Base-by-base conservation (phyloP, 1,140 invertebrate genomes). In the Meloidogyne exigua region DNA sequence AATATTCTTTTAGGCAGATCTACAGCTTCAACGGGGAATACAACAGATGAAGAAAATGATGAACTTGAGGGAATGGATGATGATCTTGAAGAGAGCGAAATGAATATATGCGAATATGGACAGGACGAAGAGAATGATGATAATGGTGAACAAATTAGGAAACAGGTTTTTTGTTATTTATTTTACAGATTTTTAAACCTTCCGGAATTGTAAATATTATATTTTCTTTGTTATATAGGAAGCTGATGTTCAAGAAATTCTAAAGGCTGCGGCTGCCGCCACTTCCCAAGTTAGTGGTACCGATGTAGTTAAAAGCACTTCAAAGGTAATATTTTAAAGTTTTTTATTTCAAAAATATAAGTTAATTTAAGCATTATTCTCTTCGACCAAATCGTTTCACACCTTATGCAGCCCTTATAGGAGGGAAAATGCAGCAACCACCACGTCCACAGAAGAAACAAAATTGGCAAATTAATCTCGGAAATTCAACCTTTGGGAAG, bases 221-320 rank as follows among this genome's bases (percentile, higher is more conserved):
- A 42, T 44, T 44, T 44, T 2, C 15, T 18, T 26, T 18, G 18
- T 18, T 13, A 21, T 71, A 63, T 10, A 42, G 42, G 13, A 73
- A 49, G 71, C 71, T 13, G 71, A 73, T 73, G 71, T 73, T 15
- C 71, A 73, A 15, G 71, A 73, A 21, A 73, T 73, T 15, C 3
- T 73, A 65, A 73, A 73, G 39, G 71, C 71, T 5, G 57, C 71
- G 0, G 71, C 71, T 25, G 57, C 42, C 18, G 75, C 49, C 15
- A 73, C 62, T 44, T 69, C 49, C n/a, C 68, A 67, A 68, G 36
- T 68, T 26, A 28, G 74, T 36, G 39, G 64, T 13, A 69, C 11
- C 15, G n/a, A 44, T 32, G 68, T 11, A 11, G 68, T 25, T 36
- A 4, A 11, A 1, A 25, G 23, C 5, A 25, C 11, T 39, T 49